Evolutionary conservation across 2,113 vertebrate genomes (phyloP).

Genomic region (Prionailurus viverrinus): DNA sequence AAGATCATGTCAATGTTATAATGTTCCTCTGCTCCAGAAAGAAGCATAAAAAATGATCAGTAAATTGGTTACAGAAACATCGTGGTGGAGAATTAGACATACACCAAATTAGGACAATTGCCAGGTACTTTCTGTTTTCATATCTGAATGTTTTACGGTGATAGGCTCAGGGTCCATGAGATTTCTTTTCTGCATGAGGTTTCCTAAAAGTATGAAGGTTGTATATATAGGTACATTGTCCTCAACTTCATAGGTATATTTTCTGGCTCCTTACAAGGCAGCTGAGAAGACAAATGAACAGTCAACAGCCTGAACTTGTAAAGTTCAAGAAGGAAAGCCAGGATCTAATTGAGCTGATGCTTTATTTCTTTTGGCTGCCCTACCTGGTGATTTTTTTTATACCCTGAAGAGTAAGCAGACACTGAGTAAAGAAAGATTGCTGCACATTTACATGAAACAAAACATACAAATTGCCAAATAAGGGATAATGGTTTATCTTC

Average conservation of each 20-base stretch:
- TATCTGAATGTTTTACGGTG: neutral
- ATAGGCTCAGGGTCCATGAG: neutral
- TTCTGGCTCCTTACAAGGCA: constrained; percentile 1
- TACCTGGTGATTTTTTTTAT: constrained; percentile 29
- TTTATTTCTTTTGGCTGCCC: constrained; percentile 49
- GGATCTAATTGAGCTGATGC: neutral
- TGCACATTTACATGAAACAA: neutral
- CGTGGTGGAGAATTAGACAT: neutral
- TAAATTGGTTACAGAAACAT: constrained; percentile 20
- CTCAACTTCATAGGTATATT: neutral
- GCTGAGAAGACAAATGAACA: neutral
- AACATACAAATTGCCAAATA: neutral
- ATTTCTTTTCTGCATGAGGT: neutral
- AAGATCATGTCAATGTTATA: neutral
- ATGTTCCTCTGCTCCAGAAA: neutral
- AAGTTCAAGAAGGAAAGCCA: constrained; percentile 33
- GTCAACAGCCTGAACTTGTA: neutral
- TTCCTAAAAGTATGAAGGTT: neutral
- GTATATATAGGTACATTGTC: neutral
- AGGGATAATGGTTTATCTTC: neutral
- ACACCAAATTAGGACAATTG: neutral
- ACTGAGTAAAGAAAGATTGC: neutral
- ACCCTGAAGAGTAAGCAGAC: neutral
- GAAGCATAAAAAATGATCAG: neutral
- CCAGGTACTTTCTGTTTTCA: neutral